Conservation (phyloP, 2,888 invertebrate species). For the Macrosoma leucophasiata region DNA sequence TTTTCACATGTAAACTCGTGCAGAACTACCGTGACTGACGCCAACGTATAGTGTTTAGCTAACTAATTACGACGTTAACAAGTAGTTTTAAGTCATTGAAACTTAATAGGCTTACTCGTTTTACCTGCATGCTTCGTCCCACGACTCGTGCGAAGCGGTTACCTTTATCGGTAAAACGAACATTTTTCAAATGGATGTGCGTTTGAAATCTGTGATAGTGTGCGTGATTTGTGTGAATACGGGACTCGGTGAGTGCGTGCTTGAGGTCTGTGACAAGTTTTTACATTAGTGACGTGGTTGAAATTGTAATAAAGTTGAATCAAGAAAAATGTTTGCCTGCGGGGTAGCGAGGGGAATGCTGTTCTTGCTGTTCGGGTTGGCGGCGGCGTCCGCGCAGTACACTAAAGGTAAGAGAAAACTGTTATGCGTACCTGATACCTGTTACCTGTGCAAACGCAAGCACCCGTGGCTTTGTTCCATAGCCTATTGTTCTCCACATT, state of each 20-base stretch:
- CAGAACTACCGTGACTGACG: conserved; percentile 46
- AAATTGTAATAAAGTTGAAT: conserved; percentile 54
- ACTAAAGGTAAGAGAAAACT: conserved; percentile 62
- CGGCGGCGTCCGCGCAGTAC: conserved; percentile 62
- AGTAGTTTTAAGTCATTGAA: conserved; percentile 68
- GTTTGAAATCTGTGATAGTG: conserved; percentile 68
- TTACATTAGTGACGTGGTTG: conserved; percentile 58
- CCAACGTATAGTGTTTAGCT: conserved; percentile 46
- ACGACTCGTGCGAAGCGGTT: conserved; percentile 64
- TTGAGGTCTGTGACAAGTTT: conserved; percentile 61
- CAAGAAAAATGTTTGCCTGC: conserved; percentile 54
- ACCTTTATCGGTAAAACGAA: conserved; percentile 72
- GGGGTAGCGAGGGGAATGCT: conserved; percentile 55
- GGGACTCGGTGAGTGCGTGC: conserved; percentile 56
- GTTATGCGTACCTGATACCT: conserved; percentile 30
- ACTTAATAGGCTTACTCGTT: conserved; percentile 68
- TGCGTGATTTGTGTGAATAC: conserved; percentile 63
- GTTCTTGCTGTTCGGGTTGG: conserved; percentile 54
- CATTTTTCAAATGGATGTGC: conserved; percentile 74
- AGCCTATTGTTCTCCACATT: conserved; percentile 48
- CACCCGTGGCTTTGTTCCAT: conserved; percentile 52
- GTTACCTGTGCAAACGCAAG: conserved; percentile 55
- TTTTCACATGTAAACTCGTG: conserved; percentile 55
- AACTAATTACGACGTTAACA: conserved; percentile 42
- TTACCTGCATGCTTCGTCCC: conserved; percentile 71